A percentile compares a stretch with the other conserved stretches of the same genome.
Evolutionary conservation across 2,888 invertebrate genomes (phyloP).

Genomic region (Tipula lateralis): DNA sequence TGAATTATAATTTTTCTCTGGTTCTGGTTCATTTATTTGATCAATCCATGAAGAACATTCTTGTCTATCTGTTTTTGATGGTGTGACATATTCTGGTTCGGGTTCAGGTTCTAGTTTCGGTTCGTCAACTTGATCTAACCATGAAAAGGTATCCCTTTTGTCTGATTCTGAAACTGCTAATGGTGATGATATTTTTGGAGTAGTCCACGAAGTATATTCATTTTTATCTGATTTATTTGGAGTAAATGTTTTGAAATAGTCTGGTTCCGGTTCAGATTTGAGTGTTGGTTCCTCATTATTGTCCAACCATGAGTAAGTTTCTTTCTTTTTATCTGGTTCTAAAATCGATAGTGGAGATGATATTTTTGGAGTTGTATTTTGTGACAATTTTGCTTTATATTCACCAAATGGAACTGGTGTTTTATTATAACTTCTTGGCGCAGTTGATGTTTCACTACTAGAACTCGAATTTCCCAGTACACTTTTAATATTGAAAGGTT

Average conservation of each 20-base stretch:
- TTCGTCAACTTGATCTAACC: background rate
- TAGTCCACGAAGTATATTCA: too few species aligned
- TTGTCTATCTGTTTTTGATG: background rate
- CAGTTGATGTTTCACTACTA: background rate
- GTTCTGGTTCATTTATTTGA: background rate
- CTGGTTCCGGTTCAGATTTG: too few species aligned
- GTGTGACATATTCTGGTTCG: background rate
- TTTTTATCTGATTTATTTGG: too few species aligned
- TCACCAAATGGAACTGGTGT: background rate
- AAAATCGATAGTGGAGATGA: background rate
- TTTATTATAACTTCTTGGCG: background rate
- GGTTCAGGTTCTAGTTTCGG: background rate
- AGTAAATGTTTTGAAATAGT: too few species aligned
- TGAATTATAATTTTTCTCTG: background rate
- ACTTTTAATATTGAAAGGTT: constrained; percentile 20
- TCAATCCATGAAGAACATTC: background rate
- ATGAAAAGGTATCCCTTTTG: background rate
- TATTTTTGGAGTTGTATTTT: background rate
- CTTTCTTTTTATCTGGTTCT: background rate
- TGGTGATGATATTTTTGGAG: background rate
- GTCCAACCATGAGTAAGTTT: too few species aligned
- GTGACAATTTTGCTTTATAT: background rate
- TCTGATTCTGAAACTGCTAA: background rate
- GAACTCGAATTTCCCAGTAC: background rate
- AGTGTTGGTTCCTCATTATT: too few species aligned